Base-by-base conservation (phyloP, 53 echinoderm and acorn worm species). In the Pentamera pediparva region DNA sequence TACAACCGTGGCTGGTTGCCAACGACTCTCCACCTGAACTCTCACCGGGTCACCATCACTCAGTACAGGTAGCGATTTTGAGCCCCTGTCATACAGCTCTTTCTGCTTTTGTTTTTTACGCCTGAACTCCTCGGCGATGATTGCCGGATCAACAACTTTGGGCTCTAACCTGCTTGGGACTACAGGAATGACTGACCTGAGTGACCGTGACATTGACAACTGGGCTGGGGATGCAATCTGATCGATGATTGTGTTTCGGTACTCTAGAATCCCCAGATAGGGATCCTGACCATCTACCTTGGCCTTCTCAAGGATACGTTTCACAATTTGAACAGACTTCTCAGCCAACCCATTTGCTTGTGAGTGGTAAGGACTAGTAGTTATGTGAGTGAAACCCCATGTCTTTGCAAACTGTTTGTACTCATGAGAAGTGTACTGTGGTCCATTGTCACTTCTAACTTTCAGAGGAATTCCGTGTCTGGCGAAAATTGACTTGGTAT, bases 331-430 rank as follows among this genome's bases (percentile, higher is more conserved):
- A n/a, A 86, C 78, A 5, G 82, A 82, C 71, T 70, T 70, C 35
- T 82, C 86, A 31, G 74, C 84, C 51, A 69, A 76, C 17, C 81
- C 84, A 59, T 89, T 84, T 12, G 81, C 67, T 19, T 89, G 89
- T 7, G 84, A 84, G 20, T 76, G 48, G 3, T 54, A 18, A 5
- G 77, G 86, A 8, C 38, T 43, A 48, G 82, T 86, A 17, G 81
- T 81, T 13, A 59, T 17, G n/a, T 62, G 81, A 21, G 59, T 32
- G 52, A 81, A 81, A 13, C 38, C 53, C 26, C 47, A 81, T 29
- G 2, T 17, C 6, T 74, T 35, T 21, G 51, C 36, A 38, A 81
- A 81, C 36, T 80, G 24, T 10, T 36, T 69, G 48, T 52, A 81
- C 11, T n/a, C 49, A 30, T 59, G 32, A 6, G 73, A 60, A 19